Percentiles rank a stretch among this genome's conserved stretches.
phyloP scores from a whole-genome alignment of 2,113 vertebrate species.

The Promerops cafer region DNA sequence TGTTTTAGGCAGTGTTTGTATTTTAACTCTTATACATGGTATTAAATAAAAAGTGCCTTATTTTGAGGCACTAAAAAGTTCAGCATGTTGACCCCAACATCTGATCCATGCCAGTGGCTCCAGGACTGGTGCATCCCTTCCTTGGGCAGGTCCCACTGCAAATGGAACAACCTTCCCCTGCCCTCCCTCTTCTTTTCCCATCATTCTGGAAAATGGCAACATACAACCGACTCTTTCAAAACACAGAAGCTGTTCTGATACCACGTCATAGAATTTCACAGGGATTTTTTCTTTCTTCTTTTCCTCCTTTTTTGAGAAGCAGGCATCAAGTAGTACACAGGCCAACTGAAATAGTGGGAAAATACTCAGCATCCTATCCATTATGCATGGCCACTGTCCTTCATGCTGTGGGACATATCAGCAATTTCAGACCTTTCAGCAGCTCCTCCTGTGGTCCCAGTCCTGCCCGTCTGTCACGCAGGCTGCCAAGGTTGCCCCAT shows the following conservation, averaged over 20 bases:
- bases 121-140: background rate
- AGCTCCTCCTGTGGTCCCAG: constrained; percentile 31
- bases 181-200: background rate
- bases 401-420: constrained; percentile 4
- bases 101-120: fast-evolving
- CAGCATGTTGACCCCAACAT: background rate
- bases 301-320: background rate
- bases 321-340: background rate
- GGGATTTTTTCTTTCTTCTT: background rate
- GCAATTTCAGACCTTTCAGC: constrained; percentile 41
- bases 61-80: background rate
- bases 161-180: background rate
- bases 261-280: background rate
- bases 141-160: background rate
- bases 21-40: background rate
- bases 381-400: constrained; percentile 24
- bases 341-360: background rate
- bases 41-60: background rate
- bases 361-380: background rate
- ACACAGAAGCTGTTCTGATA: background rate
- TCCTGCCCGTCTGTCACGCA: background rate
- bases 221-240: background rate
- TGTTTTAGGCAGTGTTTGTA: background rate
- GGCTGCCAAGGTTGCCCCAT: constrained; percentile 9
- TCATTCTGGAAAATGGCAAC: background rate